Percentiles rank a stretch among this genome's conserved stretches.
These are phyloP conservation scores for Drosophila auraria DNA, from an alignment of 1,140 invertebrate genomes.

Conservation along the genomic window DNA sequence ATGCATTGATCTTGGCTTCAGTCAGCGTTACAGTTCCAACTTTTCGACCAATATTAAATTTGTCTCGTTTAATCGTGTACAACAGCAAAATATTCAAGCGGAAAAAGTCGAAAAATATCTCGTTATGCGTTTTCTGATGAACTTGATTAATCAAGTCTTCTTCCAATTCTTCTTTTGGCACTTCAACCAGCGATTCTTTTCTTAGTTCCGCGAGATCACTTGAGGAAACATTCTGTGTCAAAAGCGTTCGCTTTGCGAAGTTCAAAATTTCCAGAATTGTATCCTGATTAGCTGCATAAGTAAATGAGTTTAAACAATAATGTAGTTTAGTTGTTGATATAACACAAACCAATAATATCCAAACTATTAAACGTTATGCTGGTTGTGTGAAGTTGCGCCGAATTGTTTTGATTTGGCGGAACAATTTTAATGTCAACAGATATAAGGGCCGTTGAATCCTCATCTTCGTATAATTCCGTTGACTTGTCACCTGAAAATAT, in stretches of 20 bases:
- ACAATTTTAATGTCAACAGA: slow-evolving; percentile 92
- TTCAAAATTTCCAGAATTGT: slow-evolving; percentile 96
- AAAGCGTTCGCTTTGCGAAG: slow-evolving; percentile 92
- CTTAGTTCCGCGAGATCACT: slow-evolving; percentile 56
- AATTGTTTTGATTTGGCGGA: slow-evolving; percentile 86
- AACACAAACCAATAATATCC: slow-evolving; percentile 93
- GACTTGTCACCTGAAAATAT: slow-evolving; percentile 34
- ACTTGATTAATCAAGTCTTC: not conserved
- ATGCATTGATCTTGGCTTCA: slow-evolving; percentile 95
- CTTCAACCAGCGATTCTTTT: slow-evolving; percentile 18
- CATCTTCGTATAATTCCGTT: slow-evolving; percentile 38
- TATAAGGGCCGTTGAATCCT: slow-evolving; percentile 93
- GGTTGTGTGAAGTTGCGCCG: slow-evolving; percentile 88
- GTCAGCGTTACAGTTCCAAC: slow-evolving; percentile 97
- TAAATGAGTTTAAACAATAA: slow-evolving; percentile 30
- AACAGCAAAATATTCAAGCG: slow-evolving; percentile 94
- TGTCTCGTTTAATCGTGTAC: slow-evolving; percentile 91
- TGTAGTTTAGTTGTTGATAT: not conserved
- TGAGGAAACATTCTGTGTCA: slow-evolving; percentile 81
- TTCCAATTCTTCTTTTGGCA: slow-evolving; percentile 31
- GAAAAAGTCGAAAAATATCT: slow-evolving; percentile 97
- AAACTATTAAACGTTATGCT: slow-evolving; percentile 97
- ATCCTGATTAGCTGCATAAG: slow-evolving; percentile 94
- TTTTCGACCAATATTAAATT: slow-evolving; percentile 91
- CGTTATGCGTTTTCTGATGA: slow-evolving; percentile 84